Percentiles rank a stretch among this genome's conserved stretches.
Conservation (phyloP, 2,888 invertebrate genomes). For the Tenthredo amoena region DNA sequence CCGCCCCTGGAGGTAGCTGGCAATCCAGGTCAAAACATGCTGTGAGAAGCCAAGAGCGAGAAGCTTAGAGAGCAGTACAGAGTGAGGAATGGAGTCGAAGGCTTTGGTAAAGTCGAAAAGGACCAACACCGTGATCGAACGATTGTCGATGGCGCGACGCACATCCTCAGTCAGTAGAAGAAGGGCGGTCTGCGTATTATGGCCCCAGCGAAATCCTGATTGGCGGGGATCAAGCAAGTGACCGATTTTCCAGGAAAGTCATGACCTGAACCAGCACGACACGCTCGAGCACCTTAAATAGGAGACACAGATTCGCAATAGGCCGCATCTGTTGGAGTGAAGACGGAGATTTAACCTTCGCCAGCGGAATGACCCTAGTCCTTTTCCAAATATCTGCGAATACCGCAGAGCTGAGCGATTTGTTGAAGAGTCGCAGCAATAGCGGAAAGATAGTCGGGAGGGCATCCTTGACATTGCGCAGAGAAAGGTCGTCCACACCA, state of each 20-base stretch:
- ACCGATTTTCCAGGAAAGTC: not conserved
- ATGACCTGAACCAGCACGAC: not conserved
- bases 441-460: not conserved
- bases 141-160: not conserved
- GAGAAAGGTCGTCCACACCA: not conserved
- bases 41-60: not conserved
- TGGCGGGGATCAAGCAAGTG: not conserved
- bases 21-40: not conserved
- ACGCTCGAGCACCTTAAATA: not conserved
- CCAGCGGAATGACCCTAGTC: not conserved
- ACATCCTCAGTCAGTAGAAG: not conserved
- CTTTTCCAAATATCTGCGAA: not conserved
- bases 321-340: not conserved
- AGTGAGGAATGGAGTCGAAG: not conserved
- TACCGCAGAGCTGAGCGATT: not conserved
- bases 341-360: not conserved
- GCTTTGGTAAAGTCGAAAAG: not conserved
- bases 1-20: slow-evolving; percentile 4
- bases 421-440: not conserved
- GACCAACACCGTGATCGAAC: not conserved
- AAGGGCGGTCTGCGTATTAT: not conserved
- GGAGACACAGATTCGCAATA: not conserved
- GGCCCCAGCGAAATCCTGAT: not conserved
- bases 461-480: not conserved
- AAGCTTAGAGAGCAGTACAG: not conserved